Evolutionary conservation across 2,888 invertebrate species (phyloP).

Genomic region (Tanypteryx hageni): DNA sequence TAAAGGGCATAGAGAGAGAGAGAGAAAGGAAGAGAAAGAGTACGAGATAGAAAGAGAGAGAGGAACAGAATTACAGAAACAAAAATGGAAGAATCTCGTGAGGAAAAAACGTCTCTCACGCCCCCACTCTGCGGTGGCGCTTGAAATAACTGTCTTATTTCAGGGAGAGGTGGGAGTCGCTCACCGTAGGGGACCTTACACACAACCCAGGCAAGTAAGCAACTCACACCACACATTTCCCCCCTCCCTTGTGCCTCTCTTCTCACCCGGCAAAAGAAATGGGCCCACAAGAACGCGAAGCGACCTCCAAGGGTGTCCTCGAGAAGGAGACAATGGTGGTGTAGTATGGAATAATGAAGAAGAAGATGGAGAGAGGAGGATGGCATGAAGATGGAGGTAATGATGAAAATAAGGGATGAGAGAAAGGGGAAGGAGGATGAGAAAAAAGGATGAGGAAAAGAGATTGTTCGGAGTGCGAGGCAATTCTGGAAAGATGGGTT

Average conservation of each 20-base stretch:
- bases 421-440: too few species aligned
- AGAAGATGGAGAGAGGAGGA: too few species aligned
- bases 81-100: neutral
- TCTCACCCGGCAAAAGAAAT: neutral
- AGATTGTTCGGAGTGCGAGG: too few species aligned
- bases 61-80: neutral
- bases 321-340: neutral
- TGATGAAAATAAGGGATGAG: too few species aligned
- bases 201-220: neutral
- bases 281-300: slow-evolving; percentile 12
- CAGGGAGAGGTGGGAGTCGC: neutral
- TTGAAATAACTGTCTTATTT: neutral
- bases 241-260: neutral
- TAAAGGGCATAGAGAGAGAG: neutral
- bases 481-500: too few species aligned
- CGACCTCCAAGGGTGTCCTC: slow-evolving; percentile 10
- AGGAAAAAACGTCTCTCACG: slow-evolving; percentile 2
- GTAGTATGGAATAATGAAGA: neutral
- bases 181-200: neutral
- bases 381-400: too few species aligned
- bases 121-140: slow-evolving; percentile 1
- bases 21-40: neutral
- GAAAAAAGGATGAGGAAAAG: too few species aligned
- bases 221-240: neutral
- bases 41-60: neutral